A percentile compares a stretch with the other conserved stretches of the same genome.
These are phyloP conservation scores for Melanotus villosus DNA, from an alignment of 2,888 invertebrate genomes.

Conservation along the genomic window DNA sequence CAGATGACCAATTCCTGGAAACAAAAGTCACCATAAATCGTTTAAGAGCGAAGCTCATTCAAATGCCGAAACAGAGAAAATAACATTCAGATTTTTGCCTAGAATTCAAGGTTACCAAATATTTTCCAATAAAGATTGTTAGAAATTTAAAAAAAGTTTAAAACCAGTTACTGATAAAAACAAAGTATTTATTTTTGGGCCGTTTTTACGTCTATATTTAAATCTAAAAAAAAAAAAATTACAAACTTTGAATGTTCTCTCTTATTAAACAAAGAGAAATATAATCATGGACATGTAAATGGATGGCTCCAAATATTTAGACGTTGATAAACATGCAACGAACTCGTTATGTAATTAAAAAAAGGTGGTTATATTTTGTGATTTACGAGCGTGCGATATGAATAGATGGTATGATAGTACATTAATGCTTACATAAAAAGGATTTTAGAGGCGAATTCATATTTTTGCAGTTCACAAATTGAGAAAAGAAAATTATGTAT, in stretches of 20 bases:
- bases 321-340: slow-evolving; percentile 9
- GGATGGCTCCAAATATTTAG: background rate
- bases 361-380: background rate
- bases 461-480: background rate
- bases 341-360: slow-evolving; percentile 5
- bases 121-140: too few relatives aligned
- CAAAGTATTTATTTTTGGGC: slow-evolving; percentile 7
- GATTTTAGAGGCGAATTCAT: background rate
- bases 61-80: too few relatives aligned
- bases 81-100: too few relatives aligned
- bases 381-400: background rate
- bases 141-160: too few relatives aligned
- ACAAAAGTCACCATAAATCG: too few relatives aligned
- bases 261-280: background rate
- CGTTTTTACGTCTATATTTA: background rate
- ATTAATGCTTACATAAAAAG: slow-evolving; percentile 2
- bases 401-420: background rate
- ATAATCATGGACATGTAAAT: background rate
- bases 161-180: slow-evolving; percentile 9
- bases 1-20: too few relatives aligned
- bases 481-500: background rate
- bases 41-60: too few relatives aligned
- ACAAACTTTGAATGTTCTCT: background rate
- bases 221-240: background rate
- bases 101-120: too few relatives aligned